These are phyloP conservation scores for Macrotis lagotis DNA, from an alignment of 2,113 vertebrate species.

Conservation along the genomic window DNA sequence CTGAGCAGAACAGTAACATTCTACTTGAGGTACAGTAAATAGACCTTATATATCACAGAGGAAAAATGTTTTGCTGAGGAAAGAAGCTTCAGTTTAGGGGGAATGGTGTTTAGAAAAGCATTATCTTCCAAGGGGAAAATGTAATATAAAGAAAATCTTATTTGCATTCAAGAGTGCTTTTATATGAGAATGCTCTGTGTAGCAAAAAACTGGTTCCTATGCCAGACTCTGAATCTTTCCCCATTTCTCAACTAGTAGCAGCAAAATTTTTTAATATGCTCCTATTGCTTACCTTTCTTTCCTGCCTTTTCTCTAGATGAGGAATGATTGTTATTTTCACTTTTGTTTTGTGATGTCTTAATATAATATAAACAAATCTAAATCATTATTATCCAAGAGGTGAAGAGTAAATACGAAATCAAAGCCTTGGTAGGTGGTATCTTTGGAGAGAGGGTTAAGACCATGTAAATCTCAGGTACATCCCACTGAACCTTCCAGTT, in stretches of 20 bases:
- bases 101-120: background rate
- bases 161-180: conserved; percentile 43
- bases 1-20: conserved; percentile 69
- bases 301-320: background rate
- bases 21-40: conserved; percentile 51
- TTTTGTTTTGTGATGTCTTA: conserved; percentile 49
- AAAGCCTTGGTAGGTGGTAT: background rate
- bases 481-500: background rate
- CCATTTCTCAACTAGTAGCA: conserved; percentile 1
- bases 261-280: conserved; percentile 35
- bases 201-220: conserved; percentile 10
- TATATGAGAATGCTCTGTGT: background rate
- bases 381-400: conserved; percentile 62
- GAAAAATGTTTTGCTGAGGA: conserved; percentile 50
- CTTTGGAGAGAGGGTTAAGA: conserved; percentile 26
- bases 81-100: conserved; percentile 32
- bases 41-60: conserved; percentile 19
- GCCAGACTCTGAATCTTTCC: background rate
- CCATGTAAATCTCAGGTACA: background rate
- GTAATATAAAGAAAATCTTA: conserved; percentile 32
- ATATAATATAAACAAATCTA: conserved; percentile 53
- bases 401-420: conserved; percentile 61
- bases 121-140: conserved; percentile 54
- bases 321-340: background rate
- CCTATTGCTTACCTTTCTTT: background rate